A percentile compares a stretch with the other conserved stretches of the same genome.
phyloP scores from a whole-genome alignment of 2,888 invertebrate species.

The Noctua comes region DNA sequence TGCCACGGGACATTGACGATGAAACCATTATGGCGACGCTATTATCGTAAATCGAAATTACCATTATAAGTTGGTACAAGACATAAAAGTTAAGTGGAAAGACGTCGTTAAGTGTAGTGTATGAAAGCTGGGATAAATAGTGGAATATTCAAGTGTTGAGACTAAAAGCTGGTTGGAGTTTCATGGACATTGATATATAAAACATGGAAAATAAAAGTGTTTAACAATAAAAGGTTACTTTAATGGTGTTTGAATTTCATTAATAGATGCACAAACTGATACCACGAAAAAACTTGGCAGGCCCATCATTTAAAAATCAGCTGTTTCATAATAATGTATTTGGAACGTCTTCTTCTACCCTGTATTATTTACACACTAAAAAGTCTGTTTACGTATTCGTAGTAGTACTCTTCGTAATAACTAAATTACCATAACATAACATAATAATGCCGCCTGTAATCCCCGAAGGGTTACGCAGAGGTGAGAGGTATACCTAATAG shows the following conservation, averaged over 20 bases:
- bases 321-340: neutral
- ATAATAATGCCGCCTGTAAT: neutral
- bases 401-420: no score
- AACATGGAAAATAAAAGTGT: neutral
- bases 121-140: slow-evolving; percentile 36
- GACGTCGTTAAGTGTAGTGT: slow-evolving; percentile 44
- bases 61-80: slow-evolving; percentile 69
- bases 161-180: neutral
- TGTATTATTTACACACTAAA: no score
- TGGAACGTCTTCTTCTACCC: no score
- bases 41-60: slow-evolving; percentile 83
- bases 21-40: slow-evolving; percentile 69
- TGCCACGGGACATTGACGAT: slow-evolving; percentile 70
- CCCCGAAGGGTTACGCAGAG: neutral
- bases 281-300: neutral
- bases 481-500: no score
- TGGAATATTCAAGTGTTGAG: slow-evolving; percentile 24
- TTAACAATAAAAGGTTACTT: neutral
- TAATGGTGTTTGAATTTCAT: neutral
- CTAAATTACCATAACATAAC: neutral
- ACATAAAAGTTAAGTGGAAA: slow-evolving; percentile 60
- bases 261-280: neutral
- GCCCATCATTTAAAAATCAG: neutral
- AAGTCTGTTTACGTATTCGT: no score
- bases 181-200: no score